Percentiles rank a stretch among this genome's conserved stretches.
Evolutionary conservation across 1,140 invertebrate genomes (phyloP).

Genomic region (Aphaenogaster floridana): DNA sequence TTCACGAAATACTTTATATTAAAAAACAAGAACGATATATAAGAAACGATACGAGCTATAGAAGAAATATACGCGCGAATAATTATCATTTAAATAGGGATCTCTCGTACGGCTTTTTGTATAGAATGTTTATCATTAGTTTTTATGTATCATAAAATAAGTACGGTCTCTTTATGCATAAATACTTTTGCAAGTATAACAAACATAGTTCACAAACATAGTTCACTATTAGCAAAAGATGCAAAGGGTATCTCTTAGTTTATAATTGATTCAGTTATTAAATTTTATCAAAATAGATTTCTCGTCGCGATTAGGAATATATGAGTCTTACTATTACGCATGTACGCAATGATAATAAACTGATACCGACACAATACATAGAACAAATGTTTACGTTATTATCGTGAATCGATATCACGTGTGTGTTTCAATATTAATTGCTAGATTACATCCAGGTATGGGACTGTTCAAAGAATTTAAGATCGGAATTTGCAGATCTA

Average conservation of each 20-base stretch:
- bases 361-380: not conserved
- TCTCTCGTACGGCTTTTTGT: too few species aligned
- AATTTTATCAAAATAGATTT: slow-evolving; percentile 8
- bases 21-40: not conserved
- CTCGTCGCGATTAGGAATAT: not conserved
- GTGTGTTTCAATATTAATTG: not conserved
- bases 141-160: too few species aligned
- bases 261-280: too few species aligned
- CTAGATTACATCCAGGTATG: not conserved
- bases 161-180: too few species aligned
- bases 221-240: too few species aligned
- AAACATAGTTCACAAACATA: too few species aligned
- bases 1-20: not conserved
- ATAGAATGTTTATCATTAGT: too few species aligned
- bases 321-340: not conserved
- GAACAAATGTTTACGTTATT: slow-evolving; percentile 40
- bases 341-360: not conserved
- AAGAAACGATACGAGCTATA: not conserved
- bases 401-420: not conserved
- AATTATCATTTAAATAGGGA: too few species aligned
- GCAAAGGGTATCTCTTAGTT: too few species aligned
- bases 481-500: not conserved
- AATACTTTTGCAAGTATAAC: too few species aligned
- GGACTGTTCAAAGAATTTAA: not conserved
- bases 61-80: not conserved